A percentile compares a stretch with the other conserved stretches of the same genome.
These are phyloP conservation scores for Holacanthus passer DNA, from an alignment of 2,113 vertebrate species.

Conservation along the genomic window DNA sequence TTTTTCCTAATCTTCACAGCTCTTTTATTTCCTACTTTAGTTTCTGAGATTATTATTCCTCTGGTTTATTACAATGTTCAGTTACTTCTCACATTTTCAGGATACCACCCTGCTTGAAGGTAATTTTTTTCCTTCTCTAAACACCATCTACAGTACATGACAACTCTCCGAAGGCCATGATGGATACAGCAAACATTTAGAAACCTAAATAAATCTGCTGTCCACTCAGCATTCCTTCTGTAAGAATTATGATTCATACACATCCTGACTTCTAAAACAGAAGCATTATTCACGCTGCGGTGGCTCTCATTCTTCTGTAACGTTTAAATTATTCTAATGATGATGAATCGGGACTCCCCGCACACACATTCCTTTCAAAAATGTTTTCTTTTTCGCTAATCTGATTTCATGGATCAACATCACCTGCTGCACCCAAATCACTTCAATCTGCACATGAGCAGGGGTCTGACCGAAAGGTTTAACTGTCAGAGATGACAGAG, in stretches of 20 bases:
- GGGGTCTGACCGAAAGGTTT: background rate
- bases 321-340: conserved; percentile 58
- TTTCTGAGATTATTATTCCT: background rate
- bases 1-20: no score
- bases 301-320: conserved; percentile 19
- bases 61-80: background rate
- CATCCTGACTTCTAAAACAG: conserved; percentile 19
- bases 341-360: conserved; percentile 56
- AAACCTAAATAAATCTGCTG: conserved; percentile 30
- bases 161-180: background rate
- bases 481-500: background rate
- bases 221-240: conserved; percentile 10
- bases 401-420: conserved; percentile 54
- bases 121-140: background rate
- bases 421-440: conserved; percentile 64
- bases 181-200: background rate
- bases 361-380: conserved; percentile 30
- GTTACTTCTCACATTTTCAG: background rate
- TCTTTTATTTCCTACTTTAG: background rate
- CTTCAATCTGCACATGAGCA: conserved; percentile 45
- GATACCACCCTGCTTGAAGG: background rate
- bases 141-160: background rate
- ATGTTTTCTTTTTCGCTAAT: conserved; percentile 63
- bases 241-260: conserved; percentile 17
- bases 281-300: conserved; percentile 38